Evolutionary conservation across 2,797 vertebrate species (phyloP).

Genomic region (Sebastes reedi): DNA sequence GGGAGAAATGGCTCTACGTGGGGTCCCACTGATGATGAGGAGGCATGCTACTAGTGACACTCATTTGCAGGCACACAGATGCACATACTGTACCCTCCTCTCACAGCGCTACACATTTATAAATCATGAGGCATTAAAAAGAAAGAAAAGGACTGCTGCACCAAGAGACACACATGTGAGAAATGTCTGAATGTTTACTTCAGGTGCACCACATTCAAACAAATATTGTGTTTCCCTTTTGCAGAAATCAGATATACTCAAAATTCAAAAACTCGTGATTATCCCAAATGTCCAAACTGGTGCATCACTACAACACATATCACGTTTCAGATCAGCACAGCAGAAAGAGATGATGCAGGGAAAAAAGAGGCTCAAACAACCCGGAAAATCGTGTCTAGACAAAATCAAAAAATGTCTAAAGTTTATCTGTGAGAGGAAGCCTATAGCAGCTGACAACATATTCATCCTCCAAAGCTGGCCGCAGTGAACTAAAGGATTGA

Average conservation of each 20-base stretch:
- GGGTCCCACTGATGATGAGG: neutral
- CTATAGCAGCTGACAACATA: constrained; percentile 32
- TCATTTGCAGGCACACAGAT: neutral
- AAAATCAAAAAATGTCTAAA: constrained; percentile 15
- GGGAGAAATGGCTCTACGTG: neutral
- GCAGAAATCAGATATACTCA: neutral
- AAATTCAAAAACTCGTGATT: neutral
- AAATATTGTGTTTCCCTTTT: neutral
- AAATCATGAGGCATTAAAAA: constrained; percentile 62
- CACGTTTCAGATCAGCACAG: neutral
- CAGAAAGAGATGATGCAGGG: neutral
- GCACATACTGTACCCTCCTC: constrained; percentile 16
- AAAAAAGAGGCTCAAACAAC: neutral
- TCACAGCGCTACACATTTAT: constrained; percentile 56
- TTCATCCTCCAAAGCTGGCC: constrained; percentile 26
- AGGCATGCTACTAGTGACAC: neutral
- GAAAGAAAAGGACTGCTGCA: constrained; percentile 12
- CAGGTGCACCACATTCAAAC: neutral
- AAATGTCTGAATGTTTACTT: constrained; percentile 26
- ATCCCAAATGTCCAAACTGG: neutral
- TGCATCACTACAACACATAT: neutral
- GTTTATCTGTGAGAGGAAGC: constrained; percentile 15
- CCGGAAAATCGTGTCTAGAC: neutral
- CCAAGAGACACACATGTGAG: neutral
- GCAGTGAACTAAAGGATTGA: constrained; percentile 53